phyloP scores from a whole-genome alignment of 2,888 invertebrate genomes.

The Poecilobothrus nobilitatus region DNA sequence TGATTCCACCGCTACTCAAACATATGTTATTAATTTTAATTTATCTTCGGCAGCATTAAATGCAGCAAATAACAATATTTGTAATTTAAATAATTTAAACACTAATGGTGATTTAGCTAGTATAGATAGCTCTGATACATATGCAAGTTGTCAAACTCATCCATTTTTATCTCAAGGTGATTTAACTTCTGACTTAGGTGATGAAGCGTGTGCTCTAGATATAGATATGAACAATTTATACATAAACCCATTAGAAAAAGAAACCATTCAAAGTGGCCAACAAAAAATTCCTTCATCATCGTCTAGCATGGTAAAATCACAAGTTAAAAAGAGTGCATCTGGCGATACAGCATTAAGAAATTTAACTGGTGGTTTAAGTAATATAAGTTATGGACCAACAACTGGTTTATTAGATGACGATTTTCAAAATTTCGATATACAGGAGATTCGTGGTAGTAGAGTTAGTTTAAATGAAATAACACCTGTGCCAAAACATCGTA shows the following conservation, averaged over 20 bases:
- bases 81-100: slow-evolving; percentile 38
- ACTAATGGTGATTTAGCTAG: slow-evolving; percentile 49
- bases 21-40: slow-evolving; percentile 28
- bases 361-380: slow-evolving; percentile 30
- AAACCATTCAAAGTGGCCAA: slow-evolving; percentile 11
- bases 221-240: slow-evolving; percentile 74
- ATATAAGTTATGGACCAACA: slow-evolving; percentile 32
- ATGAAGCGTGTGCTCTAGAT: slow-evolving; percentile 40
- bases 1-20: slow-evolving; percentile 14
- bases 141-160: slow-evolving; percentile 93
- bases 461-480: slow-evolving; percentile 55
- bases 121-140: slow-evolving; percentile 81
- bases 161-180: slow-evolving; percentile 83
- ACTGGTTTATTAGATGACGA: slow-evolving; percentile 52
- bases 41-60: slow-evolving; percentile 31
- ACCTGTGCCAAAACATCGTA: slow-evolving; percentile 69
- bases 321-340: slow-evolving; percentile 70
- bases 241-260: slow-evolving; percentile 75
- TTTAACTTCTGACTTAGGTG: slow-evolving; percentile 51
- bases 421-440: slow-evolving; percentile 48
- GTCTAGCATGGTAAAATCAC: slow-evolving; percentile 47
- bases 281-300: slow-evolving; percentile 29
- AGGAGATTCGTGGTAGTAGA: slow-evolving; percentile 45
- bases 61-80: slow-evolving; percentile 30
- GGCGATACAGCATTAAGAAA: slow-evolving; percentile 66